Evolutionary conservation across 2,888 invertebrate species (phyloP).

Genomic region (Ptycholaimellus sp.): DNA sequence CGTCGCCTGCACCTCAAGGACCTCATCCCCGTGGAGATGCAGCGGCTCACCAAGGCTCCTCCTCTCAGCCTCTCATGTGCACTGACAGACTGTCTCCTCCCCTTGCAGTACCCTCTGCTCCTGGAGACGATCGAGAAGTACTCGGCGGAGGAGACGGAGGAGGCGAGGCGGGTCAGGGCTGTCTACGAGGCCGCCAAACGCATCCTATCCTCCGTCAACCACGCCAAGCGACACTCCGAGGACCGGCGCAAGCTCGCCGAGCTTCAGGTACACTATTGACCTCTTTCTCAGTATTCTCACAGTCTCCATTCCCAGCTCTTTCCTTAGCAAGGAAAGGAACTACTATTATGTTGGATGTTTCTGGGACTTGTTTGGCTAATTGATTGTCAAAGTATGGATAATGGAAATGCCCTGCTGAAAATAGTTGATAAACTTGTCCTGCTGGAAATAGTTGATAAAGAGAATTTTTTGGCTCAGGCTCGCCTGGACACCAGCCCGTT

Average conservation of each 20-base stretch:
- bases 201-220: constrained; percentile 53
- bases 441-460: no score
- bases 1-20: constrained; percentile 38
- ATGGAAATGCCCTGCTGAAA: no score
- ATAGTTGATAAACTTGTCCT: no score
- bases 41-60: constrained; percentile 61
- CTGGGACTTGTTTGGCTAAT: no score
- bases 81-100: neutral
- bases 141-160: constrained; percentile 32
- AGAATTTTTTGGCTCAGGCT: no score
- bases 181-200: constrained; percentile 50
- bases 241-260: constrained; percentile 21
- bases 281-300: no score
- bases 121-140: constrained; percentile 54
- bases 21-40: constrained; percentile 62
- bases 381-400: no score
- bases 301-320: no score
- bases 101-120: constrained; percentile 23
- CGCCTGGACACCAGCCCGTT: constrained; percentile 27
- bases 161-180: constrained; percentile 35
- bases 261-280: no score
- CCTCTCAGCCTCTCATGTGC: constrained; percentile 27
- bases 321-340: no score
- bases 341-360: no score
- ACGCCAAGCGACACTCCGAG: constrained; percentile 56